These are phyloP conservation scores for Drosophila trichaetosa DNA, from an alignment of 2,888 invertebrate genomes.

Conservation along the genomic window DNA sequence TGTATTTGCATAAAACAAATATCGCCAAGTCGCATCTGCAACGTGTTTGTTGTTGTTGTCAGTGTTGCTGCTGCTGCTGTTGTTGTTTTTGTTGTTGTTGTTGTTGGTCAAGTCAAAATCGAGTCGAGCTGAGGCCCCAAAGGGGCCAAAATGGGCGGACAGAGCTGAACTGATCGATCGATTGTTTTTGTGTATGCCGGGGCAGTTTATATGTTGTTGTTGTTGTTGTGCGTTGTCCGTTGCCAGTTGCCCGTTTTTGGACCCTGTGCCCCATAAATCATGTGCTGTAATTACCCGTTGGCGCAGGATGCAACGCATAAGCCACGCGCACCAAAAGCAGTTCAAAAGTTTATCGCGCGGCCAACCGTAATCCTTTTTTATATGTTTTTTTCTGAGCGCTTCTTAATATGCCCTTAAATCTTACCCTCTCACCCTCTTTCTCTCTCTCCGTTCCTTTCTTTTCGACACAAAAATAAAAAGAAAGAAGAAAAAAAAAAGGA, in stretches of 20 bases:
- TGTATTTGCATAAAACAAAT: slow-evolving; percentile 76
- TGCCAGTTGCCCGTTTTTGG: slow-evolving; percentile 25
- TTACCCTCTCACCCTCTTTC: not conserved
- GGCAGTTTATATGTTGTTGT: slow-evolving; percentile 10
- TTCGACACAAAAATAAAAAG: not conserved
- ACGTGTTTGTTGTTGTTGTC: slow-evolving; percentile 29
- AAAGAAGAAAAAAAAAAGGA: slow-evolving; percentile 54
- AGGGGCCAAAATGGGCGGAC: slow-evolving; percentile 82
- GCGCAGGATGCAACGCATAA: slow-evolving; percentile 80
- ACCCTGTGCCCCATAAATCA: slow-evolving; percentile 82
- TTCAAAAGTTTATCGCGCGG: slow-evolving; percentile 72
- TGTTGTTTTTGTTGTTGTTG: slow-evolving; percentile 12
- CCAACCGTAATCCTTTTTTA: slow-evolving; percentile 48
- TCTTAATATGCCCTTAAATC: slow-evolving; percentile 3
- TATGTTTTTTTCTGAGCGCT: not conserved
- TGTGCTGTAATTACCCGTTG: slow-evolving; percentile 84
- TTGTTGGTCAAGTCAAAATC: slow-evolving; percentile 11
- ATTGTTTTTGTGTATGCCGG: slow-evolving; percentile 52
- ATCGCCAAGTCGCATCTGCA: slow-evolving; percentile 57
- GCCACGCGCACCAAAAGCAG: slow-evolving; percentile 70
- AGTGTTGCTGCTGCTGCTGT: slow-evolving; percentile 15
- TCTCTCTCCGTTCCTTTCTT: not conserved
- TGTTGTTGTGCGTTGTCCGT: slow-evolving; percentile 13
- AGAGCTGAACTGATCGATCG: slow-evolving; percentile 83
- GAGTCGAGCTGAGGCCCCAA: slow-evolving; percentile 53